Evolutionary conservation across 2,888 invertebrate species (phyloP), one percentile per base, ranked within the genome.

Genomic region (Thalpophila matura): DNA sequence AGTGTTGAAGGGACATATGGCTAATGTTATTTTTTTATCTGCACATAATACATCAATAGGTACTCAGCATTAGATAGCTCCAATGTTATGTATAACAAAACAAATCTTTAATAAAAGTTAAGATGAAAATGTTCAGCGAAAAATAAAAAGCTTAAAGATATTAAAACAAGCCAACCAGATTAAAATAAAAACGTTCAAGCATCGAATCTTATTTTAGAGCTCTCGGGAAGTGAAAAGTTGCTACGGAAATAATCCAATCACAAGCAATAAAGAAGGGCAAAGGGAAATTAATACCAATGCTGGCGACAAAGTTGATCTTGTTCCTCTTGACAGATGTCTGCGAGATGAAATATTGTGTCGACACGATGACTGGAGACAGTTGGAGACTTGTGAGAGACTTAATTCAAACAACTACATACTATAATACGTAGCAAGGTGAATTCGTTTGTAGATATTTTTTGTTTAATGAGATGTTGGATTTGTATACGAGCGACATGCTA

Each of bases 201-300:
- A 77, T 81, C 77, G 78, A 82, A 86, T 86, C 83, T 85, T 88
- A 88, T 89, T 90, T 87, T 83, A 87, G 84, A 88, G 74, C 76
- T 79, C 79, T 79, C 65, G 82, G 82, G 84, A 87, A 86, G 88
- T 86, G 84, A 86, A 87, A 88, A 89, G 84, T 89, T 84, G 85
- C 86, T 83, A 86, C 87, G 87, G 89, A 90, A 89, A 91, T 92
- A 92, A 93, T 91, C 90, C 91, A 92, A 92, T 93, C 89, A 89
- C 82, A 84, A 83, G 83, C 90, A 89, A 91, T 92, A 91, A 91
- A 87, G 83, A 82, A 83, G 83, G 87, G 91, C 84, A 87, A 87
- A 88, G 83, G 88, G 86, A 91, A 91, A 92, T 92, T 93, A 92
- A 91, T 91, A 92, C 86, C 82, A 85, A 86, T 85, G 86, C 85